These are phyloP conservation scores for Phalacrocorax brasilianus DNA, from an alignment of 2,113 vertebrate genomes.

Conservation along the genomic window DNA sequence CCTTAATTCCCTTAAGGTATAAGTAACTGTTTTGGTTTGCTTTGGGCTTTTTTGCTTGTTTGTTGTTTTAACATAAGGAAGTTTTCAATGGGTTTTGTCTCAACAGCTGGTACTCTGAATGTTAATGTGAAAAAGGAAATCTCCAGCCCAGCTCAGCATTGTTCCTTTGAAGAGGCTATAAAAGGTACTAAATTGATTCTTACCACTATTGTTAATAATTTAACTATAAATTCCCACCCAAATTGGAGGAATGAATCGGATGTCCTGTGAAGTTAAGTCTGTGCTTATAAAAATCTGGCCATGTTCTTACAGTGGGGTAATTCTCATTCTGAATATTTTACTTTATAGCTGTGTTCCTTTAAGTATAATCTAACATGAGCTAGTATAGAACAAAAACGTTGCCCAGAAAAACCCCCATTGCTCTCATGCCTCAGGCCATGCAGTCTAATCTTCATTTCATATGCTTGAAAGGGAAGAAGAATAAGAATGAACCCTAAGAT, in stretches of 20 bases:
- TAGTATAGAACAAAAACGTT: background rate
- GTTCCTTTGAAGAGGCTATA: constrained; percentile 92
- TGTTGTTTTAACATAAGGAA: constrained; percentile 40
- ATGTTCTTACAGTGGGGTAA: background rate
- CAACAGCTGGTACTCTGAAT: constrained; percentile 79
- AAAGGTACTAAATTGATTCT: constrained; percentile 85
- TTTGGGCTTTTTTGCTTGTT: background rate
- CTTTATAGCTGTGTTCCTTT: background rate
- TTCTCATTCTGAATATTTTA: background rate
- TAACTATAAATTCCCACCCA: constrained; percentile 15
- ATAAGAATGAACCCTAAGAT: background rate
- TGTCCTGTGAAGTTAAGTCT: background rate
- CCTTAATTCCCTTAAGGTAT: background rate
- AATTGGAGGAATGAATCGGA: constrained; percentile 7
- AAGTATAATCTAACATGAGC: background rate
- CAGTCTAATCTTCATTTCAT: background rate
- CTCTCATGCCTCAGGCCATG: background rate
- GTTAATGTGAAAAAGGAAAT: constrained; percentile 93
- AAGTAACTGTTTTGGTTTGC: background rate
- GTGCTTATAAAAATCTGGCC: background rate
- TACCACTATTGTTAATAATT: constrained; percentile 42
- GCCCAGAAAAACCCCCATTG: background rate
- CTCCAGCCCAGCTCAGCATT: constrained; percentile 87
- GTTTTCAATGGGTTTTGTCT: constrained; percentile 48
- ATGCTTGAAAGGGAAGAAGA: background rate